Evolutionary conservation across 1,140 invertebrate genomes (phyloP), one percentile per base, ranked within the genome.

Genomic region (Thalassaphorura encarpata): DNA sequence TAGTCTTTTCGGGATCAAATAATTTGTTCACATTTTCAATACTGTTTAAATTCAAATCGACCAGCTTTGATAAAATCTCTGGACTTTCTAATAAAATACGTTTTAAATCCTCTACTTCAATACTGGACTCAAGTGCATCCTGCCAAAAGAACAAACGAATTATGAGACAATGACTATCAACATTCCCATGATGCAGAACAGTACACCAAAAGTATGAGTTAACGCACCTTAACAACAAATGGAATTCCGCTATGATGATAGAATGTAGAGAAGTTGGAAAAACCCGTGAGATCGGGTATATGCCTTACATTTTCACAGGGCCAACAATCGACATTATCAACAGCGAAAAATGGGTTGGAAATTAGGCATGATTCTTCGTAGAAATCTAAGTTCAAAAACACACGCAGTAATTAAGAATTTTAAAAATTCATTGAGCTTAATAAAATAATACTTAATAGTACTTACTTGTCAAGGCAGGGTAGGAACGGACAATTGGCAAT

Each of bases 351-450:
- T 48, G 83, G 84, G 71, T 88, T 87, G 68, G 82, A 76, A 27
- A 86, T 68, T 33, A 88, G 69, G 69, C 85, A 88, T 68, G 79
- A 80, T 72, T 88, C 84, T 73, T 87, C 83, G 66, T 87, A 85
- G 54, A 79, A 80, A 68, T 81, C 84, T 85, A 77, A 75, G 60
- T 54, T 62, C 64, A 68, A 55, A n/a, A n/a, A n/a, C n/a, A n/a
- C n/a, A n/a, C n/a, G n/a, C n/a, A n/a, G n/a, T n/a, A n/a, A n/a
- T n/a, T n/a, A n/a, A n/a, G n/a, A n/a, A n/a, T n/a, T n/a, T n/a
- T n/a, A n/a, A n/a, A 19, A 24, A 45, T 21, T 41, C 36, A 51
- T 21, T 24, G 28, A 27, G 27, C 11, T 15, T 16, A 54, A 47
- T 36, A 29, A 27, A 54, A 15, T 36, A 23, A 41, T 24, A 40